Conservation (phyloP, 1,140 invertebrate genomes). For the Danaus plexippus region DNA sequence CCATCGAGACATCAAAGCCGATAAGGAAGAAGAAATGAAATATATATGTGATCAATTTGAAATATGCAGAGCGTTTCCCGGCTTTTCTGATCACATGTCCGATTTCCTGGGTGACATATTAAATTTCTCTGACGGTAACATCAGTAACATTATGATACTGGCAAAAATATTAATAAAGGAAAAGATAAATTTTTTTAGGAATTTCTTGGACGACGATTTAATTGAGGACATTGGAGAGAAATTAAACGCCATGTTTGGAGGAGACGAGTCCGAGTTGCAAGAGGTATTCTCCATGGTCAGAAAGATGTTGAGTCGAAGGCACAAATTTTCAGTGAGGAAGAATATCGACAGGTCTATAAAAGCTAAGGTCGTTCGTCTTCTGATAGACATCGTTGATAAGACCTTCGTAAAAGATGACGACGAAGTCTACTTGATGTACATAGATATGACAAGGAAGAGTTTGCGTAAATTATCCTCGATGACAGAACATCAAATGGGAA, state of each 20-base stretch:
- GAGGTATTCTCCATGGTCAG: background rate
- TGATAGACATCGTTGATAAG: conserved; percentile 17
- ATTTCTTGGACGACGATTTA: conserved; percentile 7
- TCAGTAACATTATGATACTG: conserved; percentile 4
- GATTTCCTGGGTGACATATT: conserved; percentile 14
- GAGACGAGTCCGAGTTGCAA: background rate
- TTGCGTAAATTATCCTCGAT: conserved; percentile 1
- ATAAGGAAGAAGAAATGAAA: conserved; percentile 13
- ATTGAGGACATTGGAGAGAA: conserved; percentile 3
- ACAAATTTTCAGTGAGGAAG: conserved; percentile 9
- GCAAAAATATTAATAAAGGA: conserved; percentile 8
- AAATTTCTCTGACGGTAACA: conserved; percentile 11
- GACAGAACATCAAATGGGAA: conserved; percentile 7
- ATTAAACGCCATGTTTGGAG: conserved; percentile 7
- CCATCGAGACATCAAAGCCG: background rate
- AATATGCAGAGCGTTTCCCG: conserved; percentile 14
- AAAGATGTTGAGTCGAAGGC: conserved; percentile 4
- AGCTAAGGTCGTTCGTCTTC: conserved; percentile 11
- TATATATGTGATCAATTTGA: conserved; percentile 13
- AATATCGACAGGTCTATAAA: conserved; percentile 4
- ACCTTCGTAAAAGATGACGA: conserved; percentile 9
- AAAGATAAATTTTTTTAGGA: conserved; percentile 9
- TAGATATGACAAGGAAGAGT: conserved; percentile 8
- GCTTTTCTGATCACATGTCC: conserved; percentile 15
- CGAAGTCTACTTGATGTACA: conserved; percentile 10